Evolutionary conservation across 35 echinoderm and acorn worm species (phyloP).

Genomic region (Anneissia japonica): DNA sequence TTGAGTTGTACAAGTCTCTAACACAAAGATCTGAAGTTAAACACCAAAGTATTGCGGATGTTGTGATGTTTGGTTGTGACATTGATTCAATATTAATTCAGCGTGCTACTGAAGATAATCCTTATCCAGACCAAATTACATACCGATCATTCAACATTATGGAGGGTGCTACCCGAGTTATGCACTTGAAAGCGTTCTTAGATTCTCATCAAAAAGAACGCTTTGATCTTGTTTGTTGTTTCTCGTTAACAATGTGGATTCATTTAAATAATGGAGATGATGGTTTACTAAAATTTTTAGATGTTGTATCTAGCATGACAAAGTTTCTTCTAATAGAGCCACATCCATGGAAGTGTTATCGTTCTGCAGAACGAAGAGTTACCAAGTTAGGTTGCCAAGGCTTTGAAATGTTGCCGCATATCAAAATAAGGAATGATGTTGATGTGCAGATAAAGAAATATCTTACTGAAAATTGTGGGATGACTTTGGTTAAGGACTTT

Average conservation of each 20-base stretch:
- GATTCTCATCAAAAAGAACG: not conserved
- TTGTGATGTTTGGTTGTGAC: conserved; percentile 43
- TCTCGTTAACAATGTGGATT: conserved; percentile 63
- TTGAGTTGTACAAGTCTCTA: conserved; percentile 21
- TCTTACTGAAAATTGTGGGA: conserved; percentile 5
- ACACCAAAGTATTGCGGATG: not conserved
- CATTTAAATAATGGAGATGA: conserved; percentile 42
- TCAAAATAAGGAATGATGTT: conserved; percentile 16
- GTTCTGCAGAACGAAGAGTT: conserved; percentile 29
- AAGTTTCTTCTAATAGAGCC: conserved; percentile 42
- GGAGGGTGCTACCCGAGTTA: not conserved
- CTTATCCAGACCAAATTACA: conserved; percentile 9
- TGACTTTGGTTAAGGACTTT: conserved; percentile 32
- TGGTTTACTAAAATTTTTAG: conserved; percentile 28
- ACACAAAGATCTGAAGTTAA: not conserved
- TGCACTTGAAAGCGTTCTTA: not conserved
- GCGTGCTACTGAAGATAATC: conserved; percentile 28
- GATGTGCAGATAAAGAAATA: conserved; percentile 25
- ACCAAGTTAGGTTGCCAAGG: conserved; percentile 22
- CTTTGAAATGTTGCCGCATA: conserved; percentile 2
- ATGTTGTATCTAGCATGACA: conserved; percentile 5
- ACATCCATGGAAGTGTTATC: conserved; percentile 57
- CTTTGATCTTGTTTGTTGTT: conserved; percentile 50
- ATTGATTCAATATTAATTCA: conserved; percentile 31
- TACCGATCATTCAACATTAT: conserved; percentile 25